Conservation (phyloP, 2,888 invertebrate genomes). For the Volucella inflata region DNA sequence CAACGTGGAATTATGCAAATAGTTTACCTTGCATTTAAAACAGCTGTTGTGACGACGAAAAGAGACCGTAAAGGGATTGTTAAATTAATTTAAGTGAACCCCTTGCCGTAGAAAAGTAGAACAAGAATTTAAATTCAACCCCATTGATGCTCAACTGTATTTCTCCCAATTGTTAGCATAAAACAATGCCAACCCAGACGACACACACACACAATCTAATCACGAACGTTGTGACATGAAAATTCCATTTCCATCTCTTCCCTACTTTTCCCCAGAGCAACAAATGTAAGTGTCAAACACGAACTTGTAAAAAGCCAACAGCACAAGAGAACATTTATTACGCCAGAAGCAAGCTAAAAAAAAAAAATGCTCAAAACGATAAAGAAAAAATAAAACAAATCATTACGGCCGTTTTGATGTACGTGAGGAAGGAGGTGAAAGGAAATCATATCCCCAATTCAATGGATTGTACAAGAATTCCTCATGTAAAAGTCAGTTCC, state of each 20-base stretch:
- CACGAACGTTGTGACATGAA: slow-evolving; percentile 58
- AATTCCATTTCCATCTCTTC: slow-evolving; percentile 54
- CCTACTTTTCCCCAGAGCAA: slow-evolving; percentile 56
- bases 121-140: slow-evolving; percentile 33
- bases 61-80: too few species aligned
- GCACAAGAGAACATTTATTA: slow-evolving; percentile 69
- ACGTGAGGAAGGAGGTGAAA: slow-evolving; percentile 24
- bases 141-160: slow-evolving; percentile 18
- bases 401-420: slow-evolving; percentile 42
- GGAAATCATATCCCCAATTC: slow-evolving; percentile 64
- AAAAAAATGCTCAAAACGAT: too few species aligned
- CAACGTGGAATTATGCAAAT: slow-evolving; percentile 20
- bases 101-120: neutral
- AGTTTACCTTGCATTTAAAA: slow-evolving; percentile 21
- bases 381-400: slow-evolving; percentile 59
- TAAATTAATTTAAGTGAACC: too few species aligned
- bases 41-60: too few species aligned
- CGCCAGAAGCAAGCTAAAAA: slow-evolving; percentile 45
- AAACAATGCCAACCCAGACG: slow-evolving; percentile 11
- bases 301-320: slow-evolving; percentile 69
- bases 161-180: slow-evolving; percentile 41
- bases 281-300: slow-evolving; percentile 69
- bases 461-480: slow-evolving; percentile 38
- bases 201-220: slow-evolving; percentile 50
- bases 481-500: slow-evolving; percentile 35